Evolutionary conservation across 2,113 vertebrate genomes (phyloP).

Genomic region (Strix aluco): DNA sequence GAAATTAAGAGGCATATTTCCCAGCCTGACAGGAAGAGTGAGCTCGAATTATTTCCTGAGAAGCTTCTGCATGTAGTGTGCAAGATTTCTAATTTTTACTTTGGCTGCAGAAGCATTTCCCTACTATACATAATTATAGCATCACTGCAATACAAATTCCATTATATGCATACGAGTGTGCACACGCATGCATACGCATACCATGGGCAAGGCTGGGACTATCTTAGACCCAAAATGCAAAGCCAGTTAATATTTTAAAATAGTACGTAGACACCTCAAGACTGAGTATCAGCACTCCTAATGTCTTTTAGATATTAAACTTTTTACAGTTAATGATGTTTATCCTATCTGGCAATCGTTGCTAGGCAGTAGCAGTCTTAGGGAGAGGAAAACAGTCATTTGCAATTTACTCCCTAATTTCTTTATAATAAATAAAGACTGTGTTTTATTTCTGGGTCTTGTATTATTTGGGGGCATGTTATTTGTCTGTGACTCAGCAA

Average conservation of each 20-base stretch:
- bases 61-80: neutral
- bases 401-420: conserved; percentile 41
- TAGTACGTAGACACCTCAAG: neutral
- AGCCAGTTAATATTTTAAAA: neutral
- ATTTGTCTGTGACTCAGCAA: neutral
- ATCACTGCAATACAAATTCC: neutral
- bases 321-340: conserved; percentile 23
- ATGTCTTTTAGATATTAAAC: neutral
- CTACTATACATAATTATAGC: neutral
- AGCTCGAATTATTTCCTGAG: conserved; percentile 7
- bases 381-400: conserved; percentile 37
- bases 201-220: neutral
- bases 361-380: conserved; percentile 17
- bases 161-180: neutral
- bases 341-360: conserved; percentile 25
- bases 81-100: neutral
- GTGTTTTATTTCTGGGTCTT: conserved; percentile 2
- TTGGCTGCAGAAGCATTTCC: conserved; percentile 14
- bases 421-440: conserved; percentile 27
- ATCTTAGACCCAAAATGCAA: neutral
- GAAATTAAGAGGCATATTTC: conserved; percentile 45
- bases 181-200: accelerated
- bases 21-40: neutral
- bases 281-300: neutral
- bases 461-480: neutral